Evolutionary conservation across 2,113 vertebrate species (phyloP), one percentile per base, ranked within the genome.

Genomic region (Tauraco erythrolophus): DNA sequence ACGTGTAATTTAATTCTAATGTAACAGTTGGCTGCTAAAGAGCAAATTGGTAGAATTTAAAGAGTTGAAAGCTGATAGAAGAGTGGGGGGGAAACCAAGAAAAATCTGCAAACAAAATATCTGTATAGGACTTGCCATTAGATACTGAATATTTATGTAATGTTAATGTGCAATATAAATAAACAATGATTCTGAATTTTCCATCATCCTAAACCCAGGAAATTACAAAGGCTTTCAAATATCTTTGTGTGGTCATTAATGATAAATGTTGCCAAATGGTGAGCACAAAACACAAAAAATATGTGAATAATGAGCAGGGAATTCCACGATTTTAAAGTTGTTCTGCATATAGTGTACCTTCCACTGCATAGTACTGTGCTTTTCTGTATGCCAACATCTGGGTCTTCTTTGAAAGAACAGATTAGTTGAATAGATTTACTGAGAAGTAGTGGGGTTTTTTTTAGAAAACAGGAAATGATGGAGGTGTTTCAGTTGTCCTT

Each of bases 1-100:
- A 88, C 90, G 25, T 4, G 3, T 43, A 66, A 46, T 62, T 94
- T 83, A 94, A 54, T 77, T 93, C 14, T 53, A 92, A 68, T 61
- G 37, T 18, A 93, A 78, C 25, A 83, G 65, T 50, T 91, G 60
- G 16, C 22, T 64, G 65, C 33, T 88, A 70, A 93, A 48, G 54
- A 92, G 39, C 61, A 61, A 95, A 76, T 4, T 56, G 19, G 22
- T 46, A 28, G 58, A 70, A 89, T 48, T 31, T 60, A 76, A 51
- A 62, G 14, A 48, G 7, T 9, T 71, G 21, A 89, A 90, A 88
- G 30, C 19, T 75, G 75, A 37, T 54, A 82, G 84, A 76, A 51
- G 41, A n/a, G 41, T 13, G 27, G 4, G 2, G 2, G 1, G 3
- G 35, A 25, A 45, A 1, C 4, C 4, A 71, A 57, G 28, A 84